Conservation (phyloP, 2,113 vertebrate genomes). For the Pycnonotus jocosus region DNA sequence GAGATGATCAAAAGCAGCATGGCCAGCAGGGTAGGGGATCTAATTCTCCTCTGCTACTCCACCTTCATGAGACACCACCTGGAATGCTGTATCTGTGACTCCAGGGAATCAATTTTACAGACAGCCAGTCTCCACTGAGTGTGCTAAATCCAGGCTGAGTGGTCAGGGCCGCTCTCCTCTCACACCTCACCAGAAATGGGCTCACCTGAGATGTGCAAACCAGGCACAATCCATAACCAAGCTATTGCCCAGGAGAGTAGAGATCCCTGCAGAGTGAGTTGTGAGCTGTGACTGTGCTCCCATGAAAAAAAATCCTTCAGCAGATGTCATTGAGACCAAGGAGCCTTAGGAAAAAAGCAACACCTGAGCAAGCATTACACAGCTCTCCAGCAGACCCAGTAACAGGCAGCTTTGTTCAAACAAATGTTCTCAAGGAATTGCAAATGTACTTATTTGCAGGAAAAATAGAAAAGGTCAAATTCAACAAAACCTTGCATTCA, state of each 20-base stretch:
- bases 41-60: not conserved
- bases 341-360: not conserved
- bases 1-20: not conserved
- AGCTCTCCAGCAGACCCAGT: not conserved
- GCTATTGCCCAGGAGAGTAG: accelerated
- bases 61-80: not conserved
- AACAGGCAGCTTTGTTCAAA: not conserved
- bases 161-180: not conserved
- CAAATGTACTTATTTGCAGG: not conserved
- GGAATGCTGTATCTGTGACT: not conserved
- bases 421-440: not conserved
- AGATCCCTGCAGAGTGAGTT: not conserved
- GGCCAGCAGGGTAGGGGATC: not conserved
- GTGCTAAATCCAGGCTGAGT: not conserved
- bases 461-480: not conserved
- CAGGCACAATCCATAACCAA: not conserved
- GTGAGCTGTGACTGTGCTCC: accelerated
- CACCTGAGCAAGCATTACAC: not conserved
- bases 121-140: not conserved
- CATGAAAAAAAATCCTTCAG: accelerated
- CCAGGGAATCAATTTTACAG: not conserved
- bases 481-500: not conserved
- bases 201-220: not conserved
- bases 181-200: not conserved
- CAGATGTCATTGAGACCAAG: not conserved